Base-by-base conservation (phyloP, 2,888 invertebrate species). In the Hanleya hanleyi region DNA sequence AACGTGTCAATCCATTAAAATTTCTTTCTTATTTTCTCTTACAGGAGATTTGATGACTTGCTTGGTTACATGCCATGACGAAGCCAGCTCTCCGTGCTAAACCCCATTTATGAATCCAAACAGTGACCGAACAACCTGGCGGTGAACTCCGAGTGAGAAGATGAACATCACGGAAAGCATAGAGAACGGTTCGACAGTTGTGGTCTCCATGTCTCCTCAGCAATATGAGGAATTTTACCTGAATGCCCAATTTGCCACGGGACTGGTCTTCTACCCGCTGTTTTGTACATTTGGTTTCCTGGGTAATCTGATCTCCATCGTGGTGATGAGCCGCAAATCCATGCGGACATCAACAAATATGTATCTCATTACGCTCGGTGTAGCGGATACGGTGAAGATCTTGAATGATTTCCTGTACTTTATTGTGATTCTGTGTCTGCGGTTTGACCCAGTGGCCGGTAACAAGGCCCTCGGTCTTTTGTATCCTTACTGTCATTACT, bases 211-310 rank as follows among this genome's bases (percentile, higher is more conserved):
- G n/a, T n/a, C 57, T 22, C 22, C 26, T 22, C 79, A 79, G 32
- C 76, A 80, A 3, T 85, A 82, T 70, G 77, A 82, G 67, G 74
- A 83, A 33, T 87, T 89, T 76, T 89, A 87, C 77, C 70, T 80
- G 18, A 76, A 80, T n/a, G 85, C 87, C 0, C 82, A 83, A 51
- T 83, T 85, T 61, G 79, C 86, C 26, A 83, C 83, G 18, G 83
- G 83, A 2, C 73, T 83, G 0, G 73, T 81, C 2, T 70, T 81
- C 38, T 79, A 80, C 61, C 83, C 83, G 2, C 71, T 80, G 26
- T 69, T 81, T 3, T 82, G 83, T 64, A 35, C 78, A 5, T 64
- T 74, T 12, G 83, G 83, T 0, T 38, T 83, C 12, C 47, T 78
- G 0, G 83, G 83, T 5, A 83, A 82, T 65, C 64, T 76, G 22